Percentiles rank a stretch among this genome's conserved stretches.
Evolutionary conservation across 2,797 vertebrate genomes (phyloP).

Genomic region (Oreortyx pictus): DNA sequence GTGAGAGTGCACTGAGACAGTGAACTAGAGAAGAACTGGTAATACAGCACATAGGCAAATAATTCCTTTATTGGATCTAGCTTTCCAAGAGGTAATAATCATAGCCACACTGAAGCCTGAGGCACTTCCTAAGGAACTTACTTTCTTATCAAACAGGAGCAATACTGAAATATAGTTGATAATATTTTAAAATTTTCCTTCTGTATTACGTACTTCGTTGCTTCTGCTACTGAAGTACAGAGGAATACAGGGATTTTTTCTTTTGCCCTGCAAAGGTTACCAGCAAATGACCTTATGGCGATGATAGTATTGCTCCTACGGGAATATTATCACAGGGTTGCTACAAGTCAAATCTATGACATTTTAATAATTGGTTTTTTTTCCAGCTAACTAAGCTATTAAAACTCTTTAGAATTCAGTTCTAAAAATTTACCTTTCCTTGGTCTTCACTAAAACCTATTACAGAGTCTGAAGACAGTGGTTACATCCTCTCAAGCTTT

Average conservation of each 20-base stretch:
- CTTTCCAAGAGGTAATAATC: background rate
- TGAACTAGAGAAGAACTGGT: background rate
- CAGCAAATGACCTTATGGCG: background rate
- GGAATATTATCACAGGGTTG: background rate
- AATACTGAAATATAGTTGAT: background rate
- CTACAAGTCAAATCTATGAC: background rate
- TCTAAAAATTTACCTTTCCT: background rate
- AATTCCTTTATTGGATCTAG: background rate
- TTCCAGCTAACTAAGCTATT: background rate
- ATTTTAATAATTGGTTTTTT: background rate
- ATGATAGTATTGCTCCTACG: background rate
- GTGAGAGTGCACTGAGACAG: background rate
- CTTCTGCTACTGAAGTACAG: background rate
- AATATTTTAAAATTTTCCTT: background rate
- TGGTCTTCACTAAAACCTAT: background rate
- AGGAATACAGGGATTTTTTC: background rate
- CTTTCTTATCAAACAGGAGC: background rate
- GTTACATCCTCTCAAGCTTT: background rate
- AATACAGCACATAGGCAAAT: background rate
- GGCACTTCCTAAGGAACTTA: background rate
- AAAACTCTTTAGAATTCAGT: background rate
- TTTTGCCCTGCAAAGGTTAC: background rate
- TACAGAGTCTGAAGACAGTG: background rate
- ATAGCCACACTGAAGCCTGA: background rate
- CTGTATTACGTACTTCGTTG: background rate